Conservation (phyloP, 64 coral and sea anemone species). For the Montipora capricornis region DNA sequence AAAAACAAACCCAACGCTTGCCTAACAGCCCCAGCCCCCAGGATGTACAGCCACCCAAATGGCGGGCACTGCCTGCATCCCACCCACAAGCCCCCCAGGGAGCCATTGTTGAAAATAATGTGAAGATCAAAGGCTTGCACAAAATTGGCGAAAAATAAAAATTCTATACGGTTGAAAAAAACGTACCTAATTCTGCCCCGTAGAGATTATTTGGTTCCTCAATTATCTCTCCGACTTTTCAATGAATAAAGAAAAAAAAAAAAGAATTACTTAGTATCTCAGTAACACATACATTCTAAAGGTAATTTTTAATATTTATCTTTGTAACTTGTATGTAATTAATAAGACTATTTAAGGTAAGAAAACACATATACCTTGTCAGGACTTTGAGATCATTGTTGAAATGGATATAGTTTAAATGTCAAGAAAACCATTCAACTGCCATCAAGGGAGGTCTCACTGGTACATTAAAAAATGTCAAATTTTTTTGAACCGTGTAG, state of each 20-base stretch:
- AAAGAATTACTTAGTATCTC: background rate
- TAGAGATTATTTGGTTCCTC: conserved; percentile 19
- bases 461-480: background rate
- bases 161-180: background rate
- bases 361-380: conserved; percentile 2
- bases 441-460: background rate
- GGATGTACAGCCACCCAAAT: too few species aligned
- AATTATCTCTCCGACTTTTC: conserved; percentile 21
- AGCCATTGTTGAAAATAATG: background rate
- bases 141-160: background rate
- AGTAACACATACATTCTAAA: conserved; percentile 9
- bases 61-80: too few species aligned
- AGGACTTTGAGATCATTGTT: conserved; percentile 10
- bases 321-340: background rate
- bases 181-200: conserved; percentile 8
- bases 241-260: conserved; percentile 3
- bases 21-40: too few species aligned
- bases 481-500: too few species aligned
- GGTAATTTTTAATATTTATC: background rate
- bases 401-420: background rate
- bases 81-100: background rate
- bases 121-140: background rate
- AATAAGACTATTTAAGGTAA: conserved; percentile 19
- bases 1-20: too few species aligned
- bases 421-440: background rate